Base-by-base conservation (phyloP, 2,797 vertebrate genomes). In the Karalla daura region DNA sequence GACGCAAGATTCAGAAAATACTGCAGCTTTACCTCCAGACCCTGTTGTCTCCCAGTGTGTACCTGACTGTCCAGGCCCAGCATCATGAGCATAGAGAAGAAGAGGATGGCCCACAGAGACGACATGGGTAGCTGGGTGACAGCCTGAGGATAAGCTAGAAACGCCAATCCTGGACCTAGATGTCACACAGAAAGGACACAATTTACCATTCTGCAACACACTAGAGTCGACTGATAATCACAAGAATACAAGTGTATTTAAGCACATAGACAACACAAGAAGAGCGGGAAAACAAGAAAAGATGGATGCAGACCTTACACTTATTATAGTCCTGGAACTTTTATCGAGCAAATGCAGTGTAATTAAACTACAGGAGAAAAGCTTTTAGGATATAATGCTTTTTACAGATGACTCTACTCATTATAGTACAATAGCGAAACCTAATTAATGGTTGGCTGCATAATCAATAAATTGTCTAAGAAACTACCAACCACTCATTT, bases 41-140 rank as follows among this genome's bases (percentile, higher is more conserved):
- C n/a, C 23, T 45, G 44, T 15, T 32, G 12, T n/a, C n/a, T n/a
- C n/a, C n/a, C n/a, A n/a, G n/a, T 41, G 41, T 51, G 46, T 76
- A 75, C 92, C 95, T 97, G 96, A 65, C 96, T 97, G 83, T 98
- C 96, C 82, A 98, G 90, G 7, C 96, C 96, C 64, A 98, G 84
- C 96, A 97, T 97, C 92, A 98, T 89, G 52, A 97, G 91, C 96
- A 98, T 97, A 54, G 96, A 97, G 89, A 98, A 97, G 76, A 98
- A 98, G 15, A 98, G 95, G 65, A 98, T 93, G 5, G 96, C 95
- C 96, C 96, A 97, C 11, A 97, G 91, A 0, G 96, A 94, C 1
- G 96, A 96, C 92, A 97, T 90, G 20, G 95, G 96, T 51, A 98
- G 90, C 89, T 97, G 93, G 5, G 95, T 96, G 68, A 97, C 96